Base-by-base conservation (phyloP, 2,797 vertebrate species). In the Esox lucius region DNA sequence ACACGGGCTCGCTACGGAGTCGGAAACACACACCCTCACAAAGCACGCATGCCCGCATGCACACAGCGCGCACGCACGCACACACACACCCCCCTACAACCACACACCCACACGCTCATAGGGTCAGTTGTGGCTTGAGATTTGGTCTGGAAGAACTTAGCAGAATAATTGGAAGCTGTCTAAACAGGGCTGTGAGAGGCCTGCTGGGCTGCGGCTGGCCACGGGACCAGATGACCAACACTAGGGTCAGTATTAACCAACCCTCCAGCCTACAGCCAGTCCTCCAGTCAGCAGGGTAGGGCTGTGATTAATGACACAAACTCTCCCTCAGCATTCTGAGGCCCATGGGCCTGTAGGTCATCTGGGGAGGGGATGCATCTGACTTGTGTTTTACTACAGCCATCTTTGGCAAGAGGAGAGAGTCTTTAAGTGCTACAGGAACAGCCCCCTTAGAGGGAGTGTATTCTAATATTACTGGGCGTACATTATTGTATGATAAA, bases 151-250 rank as follows among this genome's bases (percentile, higher is more conserved):
- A 91, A 92, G 61, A 91, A 86, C 78, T 90, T 91, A 91, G 64
- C 66, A 19, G 78, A 86, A 87, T 91, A 93, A 93, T 92, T 92
- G 86, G 86, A 89, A 88, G 83, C 87, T 89, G 88, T 88, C 86
- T 85, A 89, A 93, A 91, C 84, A 90, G 78, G 75, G 84, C 67
- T 31, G 74, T 77, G 74, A 71, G 81, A 71, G 79, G 84, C 81
- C 77, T 78, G 70, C 72, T 78, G 67, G n/a, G 42, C 69, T 70
- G 74, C 81, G 79, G 77, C 66, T 84, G 80, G 74, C 81, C 74
- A 39, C 83, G 53, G 84, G 84, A 87, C 83, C 56, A 56, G 19
- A 42, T 75, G 80, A 79, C 77, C 83, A 70, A 62, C 51, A 81
- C 72, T 73, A 77, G 73, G 76, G 78, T 80, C 75, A 62, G 62